A percentile compares a stretch with the other conserved stretches of the same genome.
These are phyloP conservation scores for Autographa pulchrina DNA, from an alignment of 2,888 invertebrate genomes.

Conservation along the genomic window DNA sequence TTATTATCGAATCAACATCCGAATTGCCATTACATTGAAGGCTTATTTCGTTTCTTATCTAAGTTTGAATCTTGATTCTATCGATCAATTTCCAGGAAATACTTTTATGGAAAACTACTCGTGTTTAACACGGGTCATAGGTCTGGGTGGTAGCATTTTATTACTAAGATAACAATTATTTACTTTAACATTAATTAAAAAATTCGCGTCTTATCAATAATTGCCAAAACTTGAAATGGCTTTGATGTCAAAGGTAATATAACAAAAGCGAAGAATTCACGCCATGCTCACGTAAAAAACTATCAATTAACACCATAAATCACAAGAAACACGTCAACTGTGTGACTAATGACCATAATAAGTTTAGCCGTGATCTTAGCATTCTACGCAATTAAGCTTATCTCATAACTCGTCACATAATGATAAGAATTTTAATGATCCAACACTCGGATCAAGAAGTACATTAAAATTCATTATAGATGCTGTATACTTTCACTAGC, in stretches of 20 bases:
- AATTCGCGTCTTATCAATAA: constrained; percentile 24
- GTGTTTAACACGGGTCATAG: constrained; percentile 7
- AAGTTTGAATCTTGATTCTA: not conserved
- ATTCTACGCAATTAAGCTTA: constrained; percentile 63
- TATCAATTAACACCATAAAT: constrained; percentile 40
- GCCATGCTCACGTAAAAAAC: constrained; percentile 15
- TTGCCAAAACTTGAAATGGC: constrained; percentile 14
- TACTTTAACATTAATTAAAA: constrained; percentile 19
- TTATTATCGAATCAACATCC: constrained; percentile 27
- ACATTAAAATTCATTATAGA: constrained; percentile 62
- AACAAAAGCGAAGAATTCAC: constrained; percentile 17
- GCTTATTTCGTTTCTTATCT: constrained; percentile 13
- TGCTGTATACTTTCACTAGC: constrained; percentile 69
- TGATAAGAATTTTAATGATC: constrained; percentile 47
- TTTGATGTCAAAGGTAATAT: constrained; percentile 35
- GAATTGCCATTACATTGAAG: constrained; percentile 31
- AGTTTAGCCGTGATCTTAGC: constrained; percentile 70
- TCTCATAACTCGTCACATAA: constrained; percentile 51
- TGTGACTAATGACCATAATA: constrained; percentile 52
- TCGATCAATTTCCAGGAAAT: not conserved
- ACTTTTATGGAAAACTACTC: not conserved
- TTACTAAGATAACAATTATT: constrained; percentile 18
- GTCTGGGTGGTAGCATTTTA: not conserved
- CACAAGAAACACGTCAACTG: constrained; percentile 30
- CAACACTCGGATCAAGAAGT: constrained; percentile 53